phyloP scores from a whole-genome alignment of 1,140 invertebrate genomes.

The Pseudachorutes palmiensis region DNA sequence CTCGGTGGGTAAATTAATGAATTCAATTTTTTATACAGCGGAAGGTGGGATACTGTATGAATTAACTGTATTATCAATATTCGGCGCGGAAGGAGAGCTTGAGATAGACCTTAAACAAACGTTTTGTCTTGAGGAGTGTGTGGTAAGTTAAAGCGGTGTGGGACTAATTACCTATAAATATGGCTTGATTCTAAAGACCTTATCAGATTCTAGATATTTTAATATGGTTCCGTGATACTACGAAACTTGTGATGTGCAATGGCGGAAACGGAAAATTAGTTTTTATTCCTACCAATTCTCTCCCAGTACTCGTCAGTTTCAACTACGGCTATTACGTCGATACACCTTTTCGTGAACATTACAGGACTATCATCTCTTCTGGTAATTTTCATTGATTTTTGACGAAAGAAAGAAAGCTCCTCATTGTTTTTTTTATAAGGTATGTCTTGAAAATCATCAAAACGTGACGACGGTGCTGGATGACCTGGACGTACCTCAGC shows the following conservation, averaged over 20 bases:
- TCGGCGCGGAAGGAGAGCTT: neutral
- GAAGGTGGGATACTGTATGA: conserved; percentile 23
- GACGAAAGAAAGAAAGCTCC: neutral
- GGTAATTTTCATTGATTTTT: conserved; percentile 16
- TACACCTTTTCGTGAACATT: conserved; percentile 31
- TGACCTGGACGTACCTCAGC: conserved; percentile 30
- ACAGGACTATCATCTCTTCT: conserved; percentile 27
- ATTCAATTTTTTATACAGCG: conserved; percentile 17
- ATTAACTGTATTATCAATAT: conserved; percentile 10
- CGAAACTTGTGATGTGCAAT: conserved; percentile 30
- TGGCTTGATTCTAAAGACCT: neutral
- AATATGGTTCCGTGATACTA: conserved; percentile 25
- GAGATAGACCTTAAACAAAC: conserved; percentile 20
- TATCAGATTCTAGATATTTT: conserved; percentile 20
- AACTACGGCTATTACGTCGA: conserved; percentile 15
- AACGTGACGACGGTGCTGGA: conserved; percentile 34
- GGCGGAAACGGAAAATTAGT: conserved; percentile 31
- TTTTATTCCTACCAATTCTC: conserved; percentile 17
- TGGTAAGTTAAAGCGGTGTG: neutral
- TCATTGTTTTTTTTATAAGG: conserved; percentile 20
- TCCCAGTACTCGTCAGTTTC: conserved; percentile 34
- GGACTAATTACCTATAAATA: neutral
- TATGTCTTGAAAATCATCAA: conserved; percentile 34
- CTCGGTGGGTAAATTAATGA: conserved; percentile 22
- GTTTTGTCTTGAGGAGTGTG: conserved; percentile 19